These are phyloP conservation scores for Scaptomyza cyrtandrae DNA, from an alignment of 2,888 invertebrate genomes.

Conservation along the genomic window DNA sequence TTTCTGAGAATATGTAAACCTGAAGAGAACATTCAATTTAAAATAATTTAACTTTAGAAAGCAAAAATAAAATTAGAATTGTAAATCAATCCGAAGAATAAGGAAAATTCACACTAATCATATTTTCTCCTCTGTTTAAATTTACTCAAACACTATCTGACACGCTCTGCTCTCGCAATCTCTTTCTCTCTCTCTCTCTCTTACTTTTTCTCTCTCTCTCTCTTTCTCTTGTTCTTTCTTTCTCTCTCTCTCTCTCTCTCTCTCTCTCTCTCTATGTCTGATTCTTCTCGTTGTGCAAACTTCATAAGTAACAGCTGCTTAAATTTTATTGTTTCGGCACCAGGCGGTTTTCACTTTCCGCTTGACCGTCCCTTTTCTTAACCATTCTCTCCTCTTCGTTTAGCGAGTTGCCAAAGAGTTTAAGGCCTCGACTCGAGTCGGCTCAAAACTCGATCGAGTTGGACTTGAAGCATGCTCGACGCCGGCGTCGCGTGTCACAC, in stretches of 20 bases:
- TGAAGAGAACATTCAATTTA: background rate
- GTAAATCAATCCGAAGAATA: background rate
- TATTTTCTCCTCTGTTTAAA: background rate
- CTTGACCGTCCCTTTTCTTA: background rate
- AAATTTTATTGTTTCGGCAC: constrained; percentile 10
- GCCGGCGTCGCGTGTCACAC: constrained; percentile 72
- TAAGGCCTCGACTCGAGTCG: constrained; percentile 19
- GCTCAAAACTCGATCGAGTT: constrained; percentile 28
- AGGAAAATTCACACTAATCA: background rate
- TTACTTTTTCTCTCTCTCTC: too few relatives aligned
- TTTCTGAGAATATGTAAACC: background rate
- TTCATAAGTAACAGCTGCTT: constrained; percentile 10
- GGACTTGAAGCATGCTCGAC: constrained; percentile 52
- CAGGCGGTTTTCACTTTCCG: background rate
- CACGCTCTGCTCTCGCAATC: background rate
- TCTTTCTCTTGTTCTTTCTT: background rate
- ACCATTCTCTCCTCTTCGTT: background rate
- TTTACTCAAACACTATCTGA: constrained; percentile 2
- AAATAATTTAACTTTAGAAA: background rate
- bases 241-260: background rate
- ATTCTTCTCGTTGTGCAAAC: background rate
- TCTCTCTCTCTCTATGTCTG: background rate
- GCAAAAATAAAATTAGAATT: background rate
- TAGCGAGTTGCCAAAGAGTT: constrained; percentile 3
- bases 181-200: background rate